Base-by-base conservation (phyloP, 1,140 invertebrate species). In the Vanessa tameamea region DNA sequence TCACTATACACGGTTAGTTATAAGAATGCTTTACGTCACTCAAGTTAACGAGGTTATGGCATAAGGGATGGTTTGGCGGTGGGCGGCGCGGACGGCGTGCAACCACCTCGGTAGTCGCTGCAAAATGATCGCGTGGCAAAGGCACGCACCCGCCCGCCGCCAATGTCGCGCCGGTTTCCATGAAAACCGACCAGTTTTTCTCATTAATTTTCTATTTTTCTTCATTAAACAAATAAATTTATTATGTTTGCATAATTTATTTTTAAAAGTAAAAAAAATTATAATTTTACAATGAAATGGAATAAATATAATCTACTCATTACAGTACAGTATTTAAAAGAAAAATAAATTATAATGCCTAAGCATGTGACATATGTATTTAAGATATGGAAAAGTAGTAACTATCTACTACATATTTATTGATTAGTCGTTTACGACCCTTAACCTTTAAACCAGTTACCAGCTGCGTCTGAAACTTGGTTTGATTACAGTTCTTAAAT, bases 81-180 rank as follows among this genome's bases (percentile, higher is more conserved):
- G 75, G 79, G 78, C 73, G 76, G 73, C 31, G 69, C 74, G 81
- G 83, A 87, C 74, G 83, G 84, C 90, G 87, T 87, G 87, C 87
- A 81, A 72, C 82, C 84, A 76, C 79, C 81, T 68, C 81, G 82
- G 69, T 79, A 75, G 66, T 80, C 85, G 81, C 76, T 87, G 84
- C 82, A 82, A 83, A 92, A 76, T 92, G 87, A 87, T 87, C 82
- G 87, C 88, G 90, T 86, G 89, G 85, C 83, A 79, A 68, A 64
- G 61, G 72, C 79, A 78, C 79, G 75, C 80, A 77, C 81, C 76
- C 86, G 78, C 84, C 74, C 80, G 80, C 81, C 84, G 77, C 76
- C 77, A 55, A 59, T 59, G 65, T 55, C 73, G 73, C 73, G 73
- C 67, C 67, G 73, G 50, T 75, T 51, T 63, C 67, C 72, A 69